These are phyloP conservation scores for Nycticryphes semicollaris DNA, from an alignment of 2,113 vertebrate genomes.

Conservation along the genomic window DNA sequence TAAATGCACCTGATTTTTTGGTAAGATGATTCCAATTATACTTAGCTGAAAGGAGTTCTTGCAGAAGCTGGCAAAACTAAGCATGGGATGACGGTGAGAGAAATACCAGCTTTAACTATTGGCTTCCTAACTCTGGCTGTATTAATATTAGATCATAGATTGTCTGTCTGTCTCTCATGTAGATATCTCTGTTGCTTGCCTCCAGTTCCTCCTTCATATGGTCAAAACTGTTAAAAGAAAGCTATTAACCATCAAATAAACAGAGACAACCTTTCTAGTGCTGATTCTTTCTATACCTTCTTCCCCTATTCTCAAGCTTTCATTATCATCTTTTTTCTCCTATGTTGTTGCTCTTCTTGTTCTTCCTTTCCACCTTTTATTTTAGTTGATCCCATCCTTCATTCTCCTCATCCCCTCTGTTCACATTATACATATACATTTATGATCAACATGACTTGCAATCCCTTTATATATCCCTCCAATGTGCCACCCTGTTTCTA, in stretches of 20 bases:
- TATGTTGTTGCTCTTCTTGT: neutral
- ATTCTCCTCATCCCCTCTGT: neutral
- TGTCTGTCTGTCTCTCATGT: neutral
- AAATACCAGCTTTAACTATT: neutral
- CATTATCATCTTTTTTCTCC: neutral
- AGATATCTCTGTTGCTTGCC: neutral
- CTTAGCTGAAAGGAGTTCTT: neutral
- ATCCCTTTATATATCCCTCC: neutral
- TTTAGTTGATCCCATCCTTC: neutral
- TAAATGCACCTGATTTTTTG: slow-evolving; percentile 3
- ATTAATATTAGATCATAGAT: neutral
- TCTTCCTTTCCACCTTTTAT: neutral
- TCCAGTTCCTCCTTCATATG: neutral
- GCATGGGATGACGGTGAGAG: neutral
- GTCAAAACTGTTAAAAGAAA: neutral
- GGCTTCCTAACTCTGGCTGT: neutral
- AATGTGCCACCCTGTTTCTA: neutral
- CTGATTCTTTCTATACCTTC: neutral
- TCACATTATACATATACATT: neutral
- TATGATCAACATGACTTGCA: neutral
- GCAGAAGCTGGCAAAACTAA: neutral
- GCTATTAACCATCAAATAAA: neutral
- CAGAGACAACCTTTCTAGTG: neutral
- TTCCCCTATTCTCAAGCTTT: neutral
- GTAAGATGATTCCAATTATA: neutral